These are phyloP conservation scores for Neotoma lepida DNA, from an alignment of 2,113 vertebrate genomes.

Conservation along the genomic window DNA sequence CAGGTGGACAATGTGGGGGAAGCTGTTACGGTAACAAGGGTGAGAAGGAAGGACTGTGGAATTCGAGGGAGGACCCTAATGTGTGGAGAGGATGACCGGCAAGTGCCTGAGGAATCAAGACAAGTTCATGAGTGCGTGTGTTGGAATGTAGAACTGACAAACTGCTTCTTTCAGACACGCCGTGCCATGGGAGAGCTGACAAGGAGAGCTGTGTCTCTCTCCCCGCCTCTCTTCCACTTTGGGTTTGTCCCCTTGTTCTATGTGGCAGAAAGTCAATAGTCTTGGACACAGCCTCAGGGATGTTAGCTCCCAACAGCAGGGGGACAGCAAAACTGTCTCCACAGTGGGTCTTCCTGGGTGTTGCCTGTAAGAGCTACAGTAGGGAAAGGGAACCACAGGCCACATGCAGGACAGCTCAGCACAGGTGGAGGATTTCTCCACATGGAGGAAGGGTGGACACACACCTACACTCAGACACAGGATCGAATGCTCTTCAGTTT, in stretches of 20 bases:
- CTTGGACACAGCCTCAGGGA: neutral
- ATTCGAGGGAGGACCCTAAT: neutral
- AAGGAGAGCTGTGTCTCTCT: neutral
- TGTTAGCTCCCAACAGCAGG: neutral
- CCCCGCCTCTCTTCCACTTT: neutral
- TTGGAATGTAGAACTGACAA: too few species aligned
- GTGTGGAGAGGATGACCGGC: neutral
- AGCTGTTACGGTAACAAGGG: neutral
- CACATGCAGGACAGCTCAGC: too few species aligned
- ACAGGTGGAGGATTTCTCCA: too few species aligned
- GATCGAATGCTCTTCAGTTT: too few species aligned
- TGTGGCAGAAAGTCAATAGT: neutral
- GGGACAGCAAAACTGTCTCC: neutral
- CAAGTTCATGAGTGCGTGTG: neutral
- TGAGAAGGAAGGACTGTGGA: neutral
- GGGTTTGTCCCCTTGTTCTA: neutral
- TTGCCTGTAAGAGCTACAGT: too few species aligned
- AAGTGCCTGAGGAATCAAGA: neutral
- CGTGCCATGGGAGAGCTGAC: too few species aligned
- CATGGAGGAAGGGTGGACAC: neutral
- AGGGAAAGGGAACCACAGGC: too few species aligned
- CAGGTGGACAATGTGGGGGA: neutral
- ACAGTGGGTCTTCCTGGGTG: neutral
- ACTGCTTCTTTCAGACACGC: neutral
- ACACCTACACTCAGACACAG: too few species aligned